Base-by-base conservation (phyloP, 2,113 vertebrate genomes). In the Lepus timidus region DNA sequence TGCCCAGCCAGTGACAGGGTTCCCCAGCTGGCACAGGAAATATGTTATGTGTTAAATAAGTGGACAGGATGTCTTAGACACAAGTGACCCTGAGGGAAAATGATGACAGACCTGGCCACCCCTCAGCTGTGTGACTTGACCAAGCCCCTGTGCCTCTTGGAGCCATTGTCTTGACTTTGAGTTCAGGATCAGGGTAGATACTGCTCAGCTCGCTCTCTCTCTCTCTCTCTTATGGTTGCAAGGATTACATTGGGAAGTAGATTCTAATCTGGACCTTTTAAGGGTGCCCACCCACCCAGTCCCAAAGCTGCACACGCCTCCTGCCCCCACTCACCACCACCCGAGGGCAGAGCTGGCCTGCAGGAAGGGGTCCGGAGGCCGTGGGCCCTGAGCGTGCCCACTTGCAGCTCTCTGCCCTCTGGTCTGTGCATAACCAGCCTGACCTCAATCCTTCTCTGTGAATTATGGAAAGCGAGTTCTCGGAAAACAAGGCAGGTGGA, bases 361-460 rank as follows among this genome's bases (percentile, higher is more conserved):
- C 3, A 39, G 19, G 25, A 23, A 68, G 33, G 6, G 33, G 14
- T 11, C 0, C 0, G 3, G 25, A 55, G 36, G 65, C 33, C 16
- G 0, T 9, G 20, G 49, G 62, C 58, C 25, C 6, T 29, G 70
- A 90, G 17, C 22, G 11, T 58, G 65, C 36, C 95, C 71, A 51
- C 74, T 95, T 96, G 33, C 88, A 22, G 82, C 20, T 29, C 87
- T 90, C 93, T 25, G 27, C 85, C 84, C 68, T 76, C 71, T 19
- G 79, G 17, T 44, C 49, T 62, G 9, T 55, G 74, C 67, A 39
- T 90, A 93, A 95, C 90, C 78, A 61, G 33, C 49, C 94, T 95
- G 97, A 96, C 96, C 97, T 95, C 97, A 97, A 97, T 97, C 96
- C 95, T 97, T 97, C 97, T 82, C 36, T 33, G 44, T 95, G 96